phyloP scores from a whole-genome alignment of 1,140 invertebrate genomes.

The Mylabris phalerata region DNA sequence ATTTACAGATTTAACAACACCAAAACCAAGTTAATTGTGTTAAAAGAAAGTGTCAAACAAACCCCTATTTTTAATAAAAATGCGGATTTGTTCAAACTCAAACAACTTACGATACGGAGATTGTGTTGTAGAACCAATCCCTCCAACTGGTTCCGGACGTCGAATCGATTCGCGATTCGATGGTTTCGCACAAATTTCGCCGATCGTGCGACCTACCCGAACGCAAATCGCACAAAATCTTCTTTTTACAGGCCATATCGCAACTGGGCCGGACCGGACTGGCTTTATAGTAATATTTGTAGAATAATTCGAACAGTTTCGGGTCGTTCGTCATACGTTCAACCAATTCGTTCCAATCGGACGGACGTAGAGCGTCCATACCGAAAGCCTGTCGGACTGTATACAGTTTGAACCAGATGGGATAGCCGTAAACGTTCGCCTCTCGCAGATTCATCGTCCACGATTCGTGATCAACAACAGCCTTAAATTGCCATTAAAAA shows the following conservation, averaged over 20 bases:
- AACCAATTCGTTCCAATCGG: slow-evolving; percentile 80
- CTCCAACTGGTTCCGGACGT: slow-evolving; percentile 68
- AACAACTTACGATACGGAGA: slow-evolving; percentile 74
- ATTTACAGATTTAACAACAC: slow-evolving; percentile 3
- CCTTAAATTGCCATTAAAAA: slow-evolving; percentile 47
- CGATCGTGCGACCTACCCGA: slow-evolving; percentile 82
- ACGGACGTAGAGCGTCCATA: slow-evolving; percentile 71
- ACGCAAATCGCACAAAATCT: slow-evolving; percentile 75
- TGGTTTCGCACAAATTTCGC: slow-evolving; percentile 69
- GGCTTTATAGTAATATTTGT: slow-evolving; percentile 86
- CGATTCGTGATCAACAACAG: slow-evolving; percentile 88
- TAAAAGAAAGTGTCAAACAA: background rate
- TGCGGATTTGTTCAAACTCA: background rate
- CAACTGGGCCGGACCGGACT: slow-evolving; percentile 71
- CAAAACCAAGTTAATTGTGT: background rate
- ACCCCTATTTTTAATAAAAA: background rate
- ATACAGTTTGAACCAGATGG: slow-evolving; percentile 85
- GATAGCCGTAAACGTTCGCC: slow-evolving; percentile 82
- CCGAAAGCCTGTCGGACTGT: slow-evolving; percentile 75
- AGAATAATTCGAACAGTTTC: slow-evolving; percentile 78
- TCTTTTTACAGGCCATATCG: slow-evolving; percentile 76
- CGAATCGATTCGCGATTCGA: slow-evolving; percentile 71
- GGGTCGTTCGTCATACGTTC: slow-evolving; percentile 78
- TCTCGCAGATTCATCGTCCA: slow-evolving; percentile 95
- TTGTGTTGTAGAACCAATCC: slow-evolving; percentile 77